Percentiles rank a stretch among this genome's conserved stretches.
Evolutionary conservation across 2,888 invertebrate genomes (phyloP).

Genomic region (Xylota sylvarum): DNA sequence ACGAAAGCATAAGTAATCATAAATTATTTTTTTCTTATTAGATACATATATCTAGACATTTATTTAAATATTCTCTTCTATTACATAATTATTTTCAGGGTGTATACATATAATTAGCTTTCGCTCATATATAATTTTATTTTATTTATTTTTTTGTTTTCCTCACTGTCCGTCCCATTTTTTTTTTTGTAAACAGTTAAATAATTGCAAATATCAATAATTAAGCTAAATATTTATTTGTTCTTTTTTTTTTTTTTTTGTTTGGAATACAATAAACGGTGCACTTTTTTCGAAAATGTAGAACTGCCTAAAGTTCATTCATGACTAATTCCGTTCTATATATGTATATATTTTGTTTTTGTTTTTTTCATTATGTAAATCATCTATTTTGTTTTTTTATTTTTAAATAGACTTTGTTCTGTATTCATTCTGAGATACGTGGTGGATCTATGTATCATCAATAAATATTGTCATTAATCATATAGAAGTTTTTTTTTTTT

Average conservation of each 20-base stretch:
- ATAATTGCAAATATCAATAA: slow-evolving; percentile 73
- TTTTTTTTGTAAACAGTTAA: slow-evolving; percentile 66
- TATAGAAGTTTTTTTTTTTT: slow-evolving; percentile 43
- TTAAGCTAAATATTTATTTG: slow-evolving; percentile 63
- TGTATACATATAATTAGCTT: slow-evolving; percentile 68
- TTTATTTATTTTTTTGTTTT: slow-evolving; percentile 38
- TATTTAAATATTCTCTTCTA: slow-evolving; percentile 77
- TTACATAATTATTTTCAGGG: slow-evolving; percentile 63
- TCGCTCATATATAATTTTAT: slow-evolving; percentile 57
- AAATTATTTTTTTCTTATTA: slow-evolving; percentile 60
- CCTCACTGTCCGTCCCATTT: slow-evolving; percentile 51
- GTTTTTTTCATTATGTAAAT: slow-evolving; percentile 30
- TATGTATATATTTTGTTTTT: slow-evolving; percentile 12
- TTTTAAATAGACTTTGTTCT: slow-evolving; percentile 47
- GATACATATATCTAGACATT: slow-evolving; percentile 76
- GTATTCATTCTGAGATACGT: slow-evolving; percentile 68
- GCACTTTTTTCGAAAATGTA: slow-evolving; percentile 58
- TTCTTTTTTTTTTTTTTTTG: slow-evolving; percentile 29
- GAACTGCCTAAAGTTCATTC: slow-evolving; percentile 51
- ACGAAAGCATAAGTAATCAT: no score
- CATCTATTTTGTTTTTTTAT: slow-evolving; percentile 24
- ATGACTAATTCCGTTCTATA: slow-evolving; percentile 52
- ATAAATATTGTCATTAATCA: slow-evolving; percentile 72
- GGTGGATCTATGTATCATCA: slow-evolving; percentile 63
- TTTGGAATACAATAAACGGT: slow-evolving; percentile 67